Evolutionary conservation across 2,888 invertebrate genomes (phyloP), one percentile per base, ranked within the genome.

Genomic region (Lithophane semibrunnea): DNA sequence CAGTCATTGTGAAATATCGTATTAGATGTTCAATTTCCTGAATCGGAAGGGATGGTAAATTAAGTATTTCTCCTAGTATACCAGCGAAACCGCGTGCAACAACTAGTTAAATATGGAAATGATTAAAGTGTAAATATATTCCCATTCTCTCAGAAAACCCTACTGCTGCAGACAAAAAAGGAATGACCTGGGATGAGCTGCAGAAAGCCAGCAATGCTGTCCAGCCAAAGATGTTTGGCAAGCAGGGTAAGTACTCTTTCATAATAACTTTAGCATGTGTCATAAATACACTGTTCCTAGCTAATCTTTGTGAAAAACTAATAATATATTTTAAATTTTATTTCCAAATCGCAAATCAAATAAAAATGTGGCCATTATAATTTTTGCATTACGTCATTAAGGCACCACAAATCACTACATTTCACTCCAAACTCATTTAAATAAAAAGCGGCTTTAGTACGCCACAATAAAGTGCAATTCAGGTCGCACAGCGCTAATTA

Each of bases 181-280:
- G 92, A 0, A 85, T 95, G 8, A 91, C 96, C 0, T 97, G 97
- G 97, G 97, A 97, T 1, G 96, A 97, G 47, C 89, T 97, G 1
- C 95, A 97, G 90, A 95, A 95, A 49, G 97, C 95, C 82, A 96
- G 97, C 74, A 94, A 95, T 73, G 94, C 94, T 0, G 97, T 97
- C 18, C 96, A 97, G 88, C 97, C 97, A 0, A 92, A 94, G 74
- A 97, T 97, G 91, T 97, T 97, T 79, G 97, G 97, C 78, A 96
- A 97, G 86, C 96, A 96, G 83, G 96, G 96, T 96, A 24, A 88
- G 92, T 86, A 9, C 8, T 10, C 9, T 1, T 1, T 44, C 24
- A 52, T 67, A 44, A 24, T n/a, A 44, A 24, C 5, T 24, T 24
- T 58, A 56, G 5, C 37, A 13, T 37, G 10, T 24, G 10, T 24